A percentile compares a stretch with the other conserved stretches of the same genome.
Evolutionary conservation across 2,888 invertebrate species (phyloP).

Genomic region (Lottia gigantea): DNA sequence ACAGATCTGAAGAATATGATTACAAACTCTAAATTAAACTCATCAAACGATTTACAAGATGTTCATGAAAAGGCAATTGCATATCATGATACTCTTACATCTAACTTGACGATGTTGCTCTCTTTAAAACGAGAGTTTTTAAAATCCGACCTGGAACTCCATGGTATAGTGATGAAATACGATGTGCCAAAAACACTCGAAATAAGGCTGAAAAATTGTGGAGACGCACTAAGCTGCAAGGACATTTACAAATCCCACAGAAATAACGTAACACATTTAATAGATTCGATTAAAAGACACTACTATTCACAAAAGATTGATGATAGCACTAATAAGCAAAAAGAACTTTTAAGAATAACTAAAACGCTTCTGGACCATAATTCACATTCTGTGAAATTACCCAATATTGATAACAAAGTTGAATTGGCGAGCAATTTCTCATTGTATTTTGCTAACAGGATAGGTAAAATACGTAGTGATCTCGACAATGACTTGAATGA

Average conservation of each 20-base stretch:
- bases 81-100: not conserved
- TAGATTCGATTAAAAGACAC: not conserved
- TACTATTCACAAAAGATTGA: not conserved
- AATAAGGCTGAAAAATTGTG: not conserved
- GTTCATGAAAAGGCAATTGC: not conserved
- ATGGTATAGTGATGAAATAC: not conserved
- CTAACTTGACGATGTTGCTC: not conserved
- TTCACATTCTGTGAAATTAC: conserved; percentile 13
- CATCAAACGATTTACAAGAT: not conserved
- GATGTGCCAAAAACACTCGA: not conserved
- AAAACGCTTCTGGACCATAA: conserved; percentile 11
- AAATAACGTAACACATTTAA: not conserved
- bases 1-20: not conserved
- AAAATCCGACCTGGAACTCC: not conserved
- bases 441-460: not conserved
- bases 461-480: not conserved
- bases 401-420: not conserved
- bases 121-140: not conserved
- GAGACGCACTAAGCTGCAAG: not conserved
- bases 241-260: not conserved
- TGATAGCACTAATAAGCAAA: not conserved
- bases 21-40: not conserved
- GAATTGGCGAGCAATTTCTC: not conserved
- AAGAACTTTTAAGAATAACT: not conserved
- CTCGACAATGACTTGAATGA: not conserved